Evolutionary conservation across 1,140 invertebrate genomes (phyloP), one percentile per base, ranked within the genome.

Genomic region (Dendroctonus ponderosae): DNA sequence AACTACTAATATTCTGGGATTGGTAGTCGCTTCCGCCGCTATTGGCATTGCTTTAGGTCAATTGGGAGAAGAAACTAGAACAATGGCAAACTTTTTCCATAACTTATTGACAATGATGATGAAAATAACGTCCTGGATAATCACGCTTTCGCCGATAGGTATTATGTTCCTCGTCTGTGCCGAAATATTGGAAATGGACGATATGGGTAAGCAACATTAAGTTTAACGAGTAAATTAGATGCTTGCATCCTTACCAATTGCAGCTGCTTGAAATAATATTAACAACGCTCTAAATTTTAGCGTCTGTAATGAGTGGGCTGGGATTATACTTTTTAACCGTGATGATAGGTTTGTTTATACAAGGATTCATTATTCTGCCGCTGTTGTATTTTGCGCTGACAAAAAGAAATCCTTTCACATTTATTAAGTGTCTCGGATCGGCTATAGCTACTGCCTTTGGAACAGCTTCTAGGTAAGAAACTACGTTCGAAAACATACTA

Each of bases 241-340:
- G 3, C 1, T 26, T 26, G 26, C 26, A 26, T 26, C 26, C 1
- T 26, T 26, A 26, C 26, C 26, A 26, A 26, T 1, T 26, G 26
- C 26, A 26, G 26, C 3, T 26, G 26, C 26, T 26, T 26, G 26
- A 26, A 26, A 26, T n/a, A 52, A 52, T 2, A n/a, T 46, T 11
- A 11, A 46, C 9, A 46, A 46, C 44, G 39, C 9, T 4, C 57
- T 7, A 11, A n/a, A 38, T 68, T 65, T 41, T 50, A 69, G 52
- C 12, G 38, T 62, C 59, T 11, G 84, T 92, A 46, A 82, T 91
- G 44, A 83, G 85, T 59, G 87, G 90, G 73, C 79, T 95, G n/a
- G 92, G 92, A 48, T 81, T 91, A 79, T 95, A 93, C 74, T 91
- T 92, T 71, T 66, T 89, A 7, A 94, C 92, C 0, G 92, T 94